Evolutionary conservation across 2,888 invertebrate species (phyloP).

Genomic region (Maniola hyperantus): DNA sequence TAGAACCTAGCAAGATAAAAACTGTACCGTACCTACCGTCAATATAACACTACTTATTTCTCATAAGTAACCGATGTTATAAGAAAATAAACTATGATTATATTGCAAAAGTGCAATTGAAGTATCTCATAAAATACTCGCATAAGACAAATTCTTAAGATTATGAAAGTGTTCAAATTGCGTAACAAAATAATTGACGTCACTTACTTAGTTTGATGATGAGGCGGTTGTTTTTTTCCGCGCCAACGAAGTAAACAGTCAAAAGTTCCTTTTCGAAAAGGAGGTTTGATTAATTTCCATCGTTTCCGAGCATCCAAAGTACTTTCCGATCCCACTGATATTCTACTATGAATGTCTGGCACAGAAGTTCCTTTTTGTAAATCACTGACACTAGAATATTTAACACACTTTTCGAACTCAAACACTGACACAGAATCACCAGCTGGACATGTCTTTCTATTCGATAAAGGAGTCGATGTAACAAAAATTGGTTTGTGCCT

Average conservation of each 20-base stretch:
- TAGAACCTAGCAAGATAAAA: background rate
- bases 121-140: background rate
- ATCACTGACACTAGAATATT: slow-evolving; percentile 58
- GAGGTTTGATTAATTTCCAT: slow-evolving; percentile 68
- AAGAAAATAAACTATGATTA: background rate
- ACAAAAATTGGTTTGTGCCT: slow-evolving; percentile 57
- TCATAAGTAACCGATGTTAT: background rate
- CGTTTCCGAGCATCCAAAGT: slow-evolving; percentile 64
- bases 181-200: slow-evolving; percentile 13
- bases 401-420: slow-evolving; percentile 67
- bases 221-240: slow-evolving; percentile 60
- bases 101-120: background rate
- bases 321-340: slow-evolving; percentile 55
- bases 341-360: slow-evolving; percentile 65
- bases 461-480: slow-evolving; percentile 70
- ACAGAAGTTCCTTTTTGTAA: slow-evolving; percentile 70
- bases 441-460: slow-evolving; percentile 64
- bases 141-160: background rate
- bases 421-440: slow-evolving; percentile 60
- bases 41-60: background rate
- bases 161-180: background rate
- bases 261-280: slow-evolving; percentile 69
- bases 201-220: slow-evolving; percentile 64
- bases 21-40: background rate
- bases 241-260: slow-evolving; percentile 75